These are phyloP conservation scores for Norana najaformis DNA, from an alignment of 2,888 invertebrate genomes.

Conservation along the genomic window DNA sequence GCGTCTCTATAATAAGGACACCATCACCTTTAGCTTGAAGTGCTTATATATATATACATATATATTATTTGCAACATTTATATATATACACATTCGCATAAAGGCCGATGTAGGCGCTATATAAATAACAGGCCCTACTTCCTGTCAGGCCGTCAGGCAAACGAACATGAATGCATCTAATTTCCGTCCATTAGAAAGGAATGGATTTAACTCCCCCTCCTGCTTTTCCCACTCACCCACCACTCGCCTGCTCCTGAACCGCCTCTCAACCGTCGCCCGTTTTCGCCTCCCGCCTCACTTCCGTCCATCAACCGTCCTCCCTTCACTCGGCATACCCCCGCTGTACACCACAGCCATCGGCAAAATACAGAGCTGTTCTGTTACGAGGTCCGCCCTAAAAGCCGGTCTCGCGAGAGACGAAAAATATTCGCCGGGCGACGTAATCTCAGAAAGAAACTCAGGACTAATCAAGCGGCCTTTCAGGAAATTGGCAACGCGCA, in stretches of 20 bases:
- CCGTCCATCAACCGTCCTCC: not conserved
- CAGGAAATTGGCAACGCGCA: constrained; percentile 5
- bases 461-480: constrained; percentile 6
- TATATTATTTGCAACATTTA: not conserved
- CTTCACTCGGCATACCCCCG: not conserved
- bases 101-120: not conserved
- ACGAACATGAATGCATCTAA: not conserved
- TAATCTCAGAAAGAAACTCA: constrained; percentile 13
- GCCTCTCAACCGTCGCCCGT: too few relatives aligned
- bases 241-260: too few relatives aligned
- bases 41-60: not conserved
- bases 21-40: too few relatives aligned
- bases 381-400: not conserved
- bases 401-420: not conserved
- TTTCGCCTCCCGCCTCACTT: not conserved
- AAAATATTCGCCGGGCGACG: not conserved
- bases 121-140: not conserved
- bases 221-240: not conserved
- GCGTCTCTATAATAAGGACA: too few relatives aligned
- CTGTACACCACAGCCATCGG: not conserved
- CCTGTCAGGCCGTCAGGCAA: constrained; percentile 5
- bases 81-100: not conserved
- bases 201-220: not conserved
- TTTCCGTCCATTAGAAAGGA: not conserved
- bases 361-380: not conserved